Evolutionary conservation across 2,113 vertebrate genomes (phyloP).

Genomic region (Equus quagga): DNA sequence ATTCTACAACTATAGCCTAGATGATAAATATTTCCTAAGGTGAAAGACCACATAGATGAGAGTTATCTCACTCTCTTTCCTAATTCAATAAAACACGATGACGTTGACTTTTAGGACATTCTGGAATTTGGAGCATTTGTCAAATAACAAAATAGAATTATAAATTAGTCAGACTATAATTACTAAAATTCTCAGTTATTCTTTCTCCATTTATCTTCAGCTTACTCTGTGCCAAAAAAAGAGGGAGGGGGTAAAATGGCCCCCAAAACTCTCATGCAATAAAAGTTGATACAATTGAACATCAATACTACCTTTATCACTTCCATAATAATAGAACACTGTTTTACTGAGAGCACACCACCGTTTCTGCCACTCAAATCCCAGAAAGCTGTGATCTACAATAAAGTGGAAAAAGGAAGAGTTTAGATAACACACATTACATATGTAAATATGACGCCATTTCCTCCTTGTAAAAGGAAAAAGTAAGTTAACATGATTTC

Average conservation of each 20-base stretch:
- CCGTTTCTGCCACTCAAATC: slow-evolving; percentile 98
- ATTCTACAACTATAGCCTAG: neutral
- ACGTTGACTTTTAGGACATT: slow-evolving; percentile 42
- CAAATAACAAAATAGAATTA: slow-evolving; percentile 50
- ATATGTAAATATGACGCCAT: neutral
- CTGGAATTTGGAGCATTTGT: slow-evolving; percentile 23
- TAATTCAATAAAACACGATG: slow-evolving; percentile 33
- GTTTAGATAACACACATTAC: neutral
- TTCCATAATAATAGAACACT: slow-evolving; percentile 97
- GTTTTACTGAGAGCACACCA: slow-evolving; percentile 96
- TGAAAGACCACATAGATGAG: neutral
- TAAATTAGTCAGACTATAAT: neutral
- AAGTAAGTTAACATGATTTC: neutral
- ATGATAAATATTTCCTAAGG: slow-evolving; percentile 30
- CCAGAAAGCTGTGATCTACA: slow-evolving; percentile 97
- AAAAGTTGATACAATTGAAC: neutral
- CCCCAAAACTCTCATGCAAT: neutral
- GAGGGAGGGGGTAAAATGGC: neutral
- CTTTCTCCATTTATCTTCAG: neutral
- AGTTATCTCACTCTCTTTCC: slow-evolving; percentile 21
- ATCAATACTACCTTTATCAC: slow-evolving; percentile 93
- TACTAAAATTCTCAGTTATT: slow-evolving; percentile 16
- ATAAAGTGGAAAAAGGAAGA: slow-evolving; percentile 53
- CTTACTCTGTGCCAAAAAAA: neutral
- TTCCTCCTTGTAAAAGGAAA: neutral